Evolutionary conservation across 2,888 invertebrate genomes (phyloP), one percentile per base, ranked within the genome.

Genomic region (Nomada lathburiana): DNA sequence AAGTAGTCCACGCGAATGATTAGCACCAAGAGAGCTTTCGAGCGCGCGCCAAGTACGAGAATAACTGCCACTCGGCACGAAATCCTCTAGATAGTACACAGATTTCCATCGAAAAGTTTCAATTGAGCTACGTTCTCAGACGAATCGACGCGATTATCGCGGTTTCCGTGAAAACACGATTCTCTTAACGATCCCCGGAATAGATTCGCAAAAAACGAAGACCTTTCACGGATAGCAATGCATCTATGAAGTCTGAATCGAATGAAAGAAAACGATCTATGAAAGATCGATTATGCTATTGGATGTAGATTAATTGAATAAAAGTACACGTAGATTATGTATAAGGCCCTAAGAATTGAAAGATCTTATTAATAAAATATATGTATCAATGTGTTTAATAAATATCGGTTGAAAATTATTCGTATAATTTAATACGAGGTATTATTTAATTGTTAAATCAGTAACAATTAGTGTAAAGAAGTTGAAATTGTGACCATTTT

Each of bases 51-150:
- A 77, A 86, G 84, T 72, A 82, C 82, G 53, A 70, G 77, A 81
- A 64, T 85, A 88, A 88, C 88, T 88, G 77, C 89, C 79, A 79
- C 87, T 89, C 79, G 88, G 86, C 93, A 93, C 93, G 93, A 87
- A 90, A 92, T 84, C 87, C 91, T 88, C 85, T 85, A 88, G 89
- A 92, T 90, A 90, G 88, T 88, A 81, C 76, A 81, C 74, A 78
- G 90, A 91, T 93, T 91, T 89, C 83, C 87, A 91, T 92, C 89
- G 87, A 69, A 92, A 93, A 92, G 90, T 93, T 92, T 88, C 89
- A 89, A 92, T 93, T 91, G 91, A 88, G 85, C 82, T 80, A 83
- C 88, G 90, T 91, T 92, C 91, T 91, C 85, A 52, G 77, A 74
- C 70, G 71, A 63, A 87, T 87, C 85, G 73, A 18, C 80, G 59